Evolutionary conservation across 2,888 invertebrate genomes (phyloP).

Genomic region (Aleiodes alternator): DNA sequence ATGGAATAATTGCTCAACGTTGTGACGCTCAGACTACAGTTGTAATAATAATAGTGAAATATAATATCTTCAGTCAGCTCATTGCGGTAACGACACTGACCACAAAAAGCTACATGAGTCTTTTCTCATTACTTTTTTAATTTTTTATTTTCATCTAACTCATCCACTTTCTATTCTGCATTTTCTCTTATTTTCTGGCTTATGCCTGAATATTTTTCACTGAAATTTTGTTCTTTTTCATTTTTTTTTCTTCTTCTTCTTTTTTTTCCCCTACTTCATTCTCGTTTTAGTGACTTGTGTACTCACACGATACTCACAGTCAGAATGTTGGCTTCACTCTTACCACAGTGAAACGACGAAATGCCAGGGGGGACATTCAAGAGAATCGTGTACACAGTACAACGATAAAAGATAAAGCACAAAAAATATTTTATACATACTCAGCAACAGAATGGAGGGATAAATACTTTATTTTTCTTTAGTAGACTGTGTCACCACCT

Average conservation of each 20-base stretch:
- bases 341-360: constrained; percentile 7
- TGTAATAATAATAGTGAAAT: constrained; percentile 61
- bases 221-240: too few species aligned
- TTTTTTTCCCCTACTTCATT: too few species aligned
- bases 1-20: constrained; percentile 66
- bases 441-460: too few species aligned
- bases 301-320: constrained; percentile 1
- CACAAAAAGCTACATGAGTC: not conserved
- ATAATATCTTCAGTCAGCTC: constrained; percentile 62
- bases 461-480: too few species aligned
- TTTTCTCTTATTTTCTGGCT: too few species aligned
- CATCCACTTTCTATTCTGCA: not conserved
- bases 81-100: constrained; percentile 50
- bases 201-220: too few species aligned
- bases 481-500: too few species aligned
- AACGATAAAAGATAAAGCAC: too few species aligned
- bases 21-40: constrained; percentile 55
- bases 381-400: too few species aligned
- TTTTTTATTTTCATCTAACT: not conserved
- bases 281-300: not conserved
- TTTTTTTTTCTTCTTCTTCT: too few species aligned
- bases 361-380: too few species aligned
- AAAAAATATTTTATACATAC: too few species aligned
- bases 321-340: not conserved
- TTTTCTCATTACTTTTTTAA: constrained; percentile 35